These are phyloP conservation scores for Corythaeola cristata DNA, from an alignment of 2,113 vertebrate genomes.

Conservation along the genomic window DNA sequence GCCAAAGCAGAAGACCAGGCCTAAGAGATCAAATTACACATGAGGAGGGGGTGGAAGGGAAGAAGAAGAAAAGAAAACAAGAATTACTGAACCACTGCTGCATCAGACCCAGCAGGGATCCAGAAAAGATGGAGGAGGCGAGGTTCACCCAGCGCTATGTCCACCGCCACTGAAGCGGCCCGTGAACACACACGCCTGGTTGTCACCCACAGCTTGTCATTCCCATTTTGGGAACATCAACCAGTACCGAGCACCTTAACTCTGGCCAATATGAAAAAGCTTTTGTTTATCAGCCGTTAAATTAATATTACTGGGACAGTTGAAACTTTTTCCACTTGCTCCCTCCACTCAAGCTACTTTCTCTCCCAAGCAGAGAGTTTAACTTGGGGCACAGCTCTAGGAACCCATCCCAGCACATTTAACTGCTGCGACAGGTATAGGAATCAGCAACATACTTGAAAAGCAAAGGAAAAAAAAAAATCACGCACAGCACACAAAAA, in stretches of 20 bases:
- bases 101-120: slow-evolving; percentile 54
- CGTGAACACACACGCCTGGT: not conserved
- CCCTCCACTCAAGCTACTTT: not conserved
- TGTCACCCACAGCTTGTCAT: not conserved
- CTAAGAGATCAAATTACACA: slow-evolving; percentile 75
- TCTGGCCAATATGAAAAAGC: not conserved
- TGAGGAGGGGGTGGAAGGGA: slow-evolving; percentile 69
- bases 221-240: not conserved
- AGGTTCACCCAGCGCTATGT: not conserved
- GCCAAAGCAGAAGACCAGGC: slow-evolving; percentile 73
- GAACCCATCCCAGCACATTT: fast-evolving
- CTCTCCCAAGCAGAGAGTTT: not conserved
- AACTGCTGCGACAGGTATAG: not conserved
- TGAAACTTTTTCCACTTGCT: not conserved
- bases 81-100: slow-evolving; percentile 42
- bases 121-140: not conserved
- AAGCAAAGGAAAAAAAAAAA: not conserved
- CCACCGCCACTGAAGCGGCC: not conserved
- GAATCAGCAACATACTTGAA: not conserved
- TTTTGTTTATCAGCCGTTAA: not conserved
- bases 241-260: not conserved
- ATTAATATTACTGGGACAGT: not conserved
- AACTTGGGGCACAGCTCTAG: fast-evolving
- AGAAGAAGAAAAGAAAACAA: slow-evolving; percentile 71
- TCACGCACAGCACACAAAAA: not conserved